A percentile compares a stretch with the other conserved stretches of the same genome.
Conservation (phyloP, 2,113 vertebrate species). For the Numida meleagris region DNA sequence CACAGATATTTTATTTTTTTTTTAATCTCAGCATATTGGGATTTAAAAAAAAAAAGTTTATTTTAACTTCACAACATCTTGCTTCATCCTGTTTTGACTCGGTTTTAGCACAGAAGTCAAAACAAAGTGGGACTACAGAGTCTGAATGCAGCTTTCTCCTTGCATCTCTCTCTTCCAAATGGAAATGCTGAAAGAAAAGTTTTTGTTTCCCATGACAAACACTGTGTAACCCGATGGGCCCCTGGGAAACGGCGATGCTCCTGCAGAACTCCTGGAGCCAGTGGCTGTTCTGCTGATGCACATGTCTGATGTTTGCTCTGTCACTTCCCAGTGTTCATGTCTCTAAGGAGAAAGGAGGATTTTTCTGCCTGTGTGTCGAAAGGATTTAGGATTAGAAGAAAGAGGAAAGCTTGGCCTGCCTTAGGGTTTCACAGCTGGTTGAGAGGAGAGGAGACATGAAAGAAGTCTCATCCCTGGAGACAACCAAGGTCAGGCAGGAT, state of each 20-base stretch:
- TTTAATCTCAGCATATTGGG: background rate
- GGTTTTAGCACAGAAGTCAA: background rate
- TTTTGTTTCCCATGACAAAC: background rate
- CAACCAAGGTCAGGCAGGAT: too few relatives aligned
- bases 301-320: background rate
- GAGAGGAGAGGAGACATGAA: background rate
- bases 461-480: background rate
- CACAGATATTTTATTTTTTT: background rate
- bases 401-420: background rate
- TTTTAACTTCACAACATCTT: background rate
- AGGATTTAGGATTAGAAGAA: background rate
- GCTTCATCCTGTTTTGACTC: slow-evolving; percentile 28
- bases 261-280: background rate
- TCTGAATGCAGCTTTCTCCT: background rate
- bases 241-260: fast-evolving
- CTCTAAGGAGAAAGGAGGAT: background rate
- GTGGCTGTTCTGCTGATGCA: background rate
- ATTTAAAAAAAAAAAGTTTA: background rate
- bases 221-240: fast-evolving
- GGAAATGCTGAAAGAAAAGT: background rate
- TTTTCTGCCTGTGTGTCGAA: background rate
- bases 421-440: background rate
- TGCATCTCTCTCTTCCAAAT: background rate
- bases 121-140: background rate
- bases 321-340: background rate